Conservation (phyloP, 2,888 invertebrate genomes). For the Aphidoletes aphidimyza region DNA sequence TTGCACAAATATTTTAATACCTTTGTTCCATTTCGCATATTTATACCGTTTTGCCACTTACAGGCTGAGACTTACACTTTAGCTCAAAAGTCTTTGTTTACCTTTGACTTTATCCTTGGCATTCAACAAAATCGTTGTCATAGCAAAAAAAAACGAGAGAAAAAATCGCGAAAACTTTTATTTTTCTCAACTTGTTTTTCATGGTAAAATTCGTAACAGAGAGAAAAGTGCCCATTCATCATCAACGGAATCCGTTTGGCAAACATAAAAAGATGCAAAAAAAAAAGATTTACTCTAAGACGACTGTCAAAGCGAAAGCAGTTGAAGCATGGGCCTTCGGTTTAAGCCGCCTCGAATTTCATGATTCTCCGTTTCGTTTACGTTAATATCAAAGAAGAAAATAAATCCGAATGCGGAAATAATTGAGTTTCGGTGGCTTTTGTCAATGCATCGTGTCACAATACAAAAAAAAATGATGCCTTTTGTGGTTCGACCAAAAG, state of each 20-base stretch:
- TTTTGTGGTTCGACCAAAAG: not conserved
- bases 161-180: conserved; percentile 29
- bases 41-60: not conserved
- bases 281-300: not conserved
- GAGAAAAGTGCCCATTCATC: conserved; percentile 13
- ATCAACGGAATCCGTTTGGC: not conserved
- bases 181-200: too few relatives aligned
- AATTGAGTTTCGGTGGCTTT: conserved; percentile 50
- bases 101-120: conserved; percentile 17
- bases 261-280: not conserved
- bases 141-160: not conserved
- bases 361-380: not conserved
- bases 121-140: not conserved
- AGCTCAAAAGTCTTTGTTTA: not conserved
- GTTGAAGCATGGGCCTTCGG: not conserved
- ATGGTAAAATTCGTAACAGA: too few relatives aligned
- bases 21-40: not conserved
- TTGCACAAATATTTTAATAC: conserved; percentile 3
- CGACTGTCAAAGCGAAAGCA: too few relatives aligned
- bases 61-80: not conserved
- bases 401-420: conserved; percentile 33
- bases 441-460: conserved; percentile 2
- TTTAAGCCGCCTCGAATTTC: not conserved
- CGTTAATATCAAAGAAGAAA: not conserved
- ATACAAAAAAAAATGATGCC: not conserved